A percentile compares a stretch with the other conserved stretches of the same genome.
phyloP scores from a whole-genome alignment of 2,797 vertebrate species.

The Pangasius mekongensis region DNA sequence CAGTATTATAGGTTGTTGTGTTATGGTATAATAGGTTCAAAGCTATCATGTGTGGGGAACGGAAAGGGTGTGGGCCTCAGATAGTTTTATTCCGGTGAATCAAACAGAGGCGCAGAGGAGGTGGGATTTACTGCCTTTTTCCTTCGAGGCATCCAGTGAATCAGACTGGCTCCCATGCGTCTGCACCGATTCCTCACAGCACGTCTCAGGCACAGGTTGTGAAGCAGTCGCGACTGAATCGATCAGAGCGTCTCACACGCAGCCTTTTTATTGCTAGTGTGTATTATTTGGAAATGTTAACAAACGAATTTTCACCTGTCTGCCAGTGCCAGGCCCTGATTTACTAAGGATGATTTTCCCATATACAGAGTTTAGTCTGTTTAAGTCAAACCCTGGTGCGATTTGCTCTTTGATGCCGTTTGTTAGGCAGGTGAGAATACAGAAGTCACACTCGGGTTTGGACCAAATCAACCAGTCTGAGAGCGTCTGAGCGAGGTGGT shows the following conservation, averaged over 20 bases:
- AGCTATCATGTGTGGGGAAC: too few relatives aligned
- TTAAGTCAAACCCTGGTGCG: neutral
- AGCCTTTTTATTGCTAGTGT: neutral
- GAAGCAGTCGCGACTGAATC: neutral
- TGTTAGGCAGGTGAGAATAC: neutral
- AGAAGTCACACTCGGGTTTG: neutral
- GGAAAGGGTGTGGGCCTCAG: neutral
- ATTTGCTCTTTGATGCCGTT: neutral
- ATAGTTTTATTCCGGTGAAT: neutral
- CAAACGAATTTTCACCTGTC: neutral
- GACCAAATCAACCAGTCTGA: neutral
- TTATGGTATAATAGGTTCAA: neutral
- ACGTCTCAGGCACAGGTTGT: neutral
- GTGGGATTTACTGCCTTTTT: neutral
- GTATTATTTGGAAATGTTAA: neutral
- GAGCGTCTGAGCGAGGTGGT: neutral
- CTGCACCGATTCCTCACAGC: neutral
- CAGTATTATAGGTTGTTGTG: slow-evolving; percentile 12
- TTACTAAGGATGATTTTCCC: neutral
- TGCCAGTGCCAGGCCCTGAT: neutral
- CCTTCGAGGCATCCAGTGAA: neutral
- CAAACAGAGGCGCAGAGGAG: neutral
- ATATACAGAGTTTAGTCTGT: neutral
- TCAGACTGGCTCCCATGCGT: neutral
- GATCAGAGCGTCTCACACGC: neutral